A percentile compares a stretch with the other conserved stretches of the same genome.
These are phyloP conservation scores for Aplidium turbinatum DNA, from an alignment of 23 tunicate species.

Conservation along the genomic window DNA sequence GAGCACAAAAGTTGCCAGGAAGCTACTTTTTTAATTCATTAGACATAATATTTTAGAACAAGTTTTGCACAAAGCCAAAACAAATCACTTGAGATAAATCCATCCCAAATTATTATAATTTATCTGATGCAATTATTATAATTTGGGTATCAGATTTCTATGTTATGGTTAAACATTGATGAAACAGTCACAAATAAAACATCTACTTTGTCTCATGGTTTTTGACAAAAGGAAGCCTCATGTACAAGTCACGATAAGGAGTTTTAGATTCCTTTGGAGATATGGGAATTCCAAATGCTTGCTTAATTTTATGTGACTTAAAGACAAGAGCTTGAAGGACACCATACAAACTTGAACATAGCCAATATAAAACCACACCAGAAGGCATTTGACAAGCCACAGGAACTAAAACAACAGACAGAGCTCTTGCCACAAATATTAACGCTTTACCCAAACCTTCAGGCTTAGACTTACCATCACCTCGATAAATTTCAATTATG, in stretches of 20 bases:
- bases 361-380: conserved; percentile 90
- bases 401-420: conserved; percentile 67
- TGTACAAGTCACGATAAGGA: conserved; percentile 67
- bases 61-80: neutral
- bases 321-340: conserved; percentile 61
- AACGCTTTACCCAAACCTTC: conserved; percentile 42
- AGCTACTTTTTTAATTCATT: too few species aligned
- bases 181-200: too few species aligned
- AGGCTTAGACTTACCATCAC: conserved; percentile 66
- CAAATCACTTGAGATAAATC: neutral
- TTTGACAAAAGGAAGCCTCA: conserved; percentile 15
- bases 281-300: conserved; percentile 56
- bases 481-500: conserved; percentile 75
- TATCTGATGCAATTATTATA: neutral
- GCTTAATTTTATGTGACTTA: conserved; percentile 51
- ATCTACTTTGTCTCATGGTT: too few species aligned
- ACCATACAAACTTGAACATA: conserved; percentile 70
- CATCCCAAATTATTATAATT: neutral
- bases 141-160: neutral
- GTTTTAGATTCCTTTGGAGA: conserved; percentile 50
- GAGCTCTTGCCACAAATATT: conserved; percentile 28
- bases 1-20: too few species aligned
- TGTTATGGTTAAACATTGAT: neutral
- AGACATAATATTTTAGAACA: too few species aligned
- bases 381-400: conserved; percentile 74